These are phyloP conservation scores for Actenoides lindsayi DNA, from an alignment of 2,113 vertebrate species.

Conservation along the genomic window DNA sequence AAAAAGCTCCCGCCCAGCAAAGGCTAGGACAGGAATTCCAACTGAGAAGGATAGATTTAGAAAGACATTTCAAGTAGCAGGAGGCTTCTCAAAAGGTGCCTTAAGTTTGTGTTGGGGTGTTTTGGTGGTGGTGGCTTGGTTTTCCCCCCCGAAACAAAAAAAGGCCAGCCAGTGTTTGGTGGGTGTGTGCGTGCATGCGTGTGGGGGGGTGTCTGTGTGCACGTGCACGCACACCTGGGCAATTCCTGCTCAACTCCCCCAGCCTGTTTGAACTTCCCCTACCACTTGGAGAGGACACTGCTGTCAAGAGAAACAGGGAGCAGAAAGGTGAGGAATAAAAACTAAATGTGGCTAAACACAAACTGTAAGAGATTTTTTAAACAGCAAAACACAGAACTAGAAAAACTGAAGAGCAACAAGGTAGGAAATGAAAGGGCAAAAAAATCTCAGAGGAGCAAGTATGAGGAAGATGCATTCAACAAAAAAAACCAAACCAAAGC, in stretches of 20 bases:
- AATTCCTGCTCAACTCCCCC: neutral
- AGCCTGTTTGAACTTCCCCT: neutral
- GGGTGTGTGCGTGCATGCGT: no score
- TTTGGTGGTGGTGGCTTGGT: neutral
- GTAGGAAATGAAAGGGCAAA: neutral
- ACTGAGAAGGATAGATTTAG: neutral
- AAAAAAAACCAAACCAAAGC: no score
- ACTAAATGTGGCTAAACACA: neutral
- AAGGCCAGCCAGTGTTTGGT: no score
- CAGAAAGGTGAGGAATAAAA: neutral
- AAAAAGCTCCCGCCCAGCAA: neutral
- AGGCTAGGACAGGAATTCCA: neutral
- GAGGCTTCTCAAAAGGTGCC: neutral
- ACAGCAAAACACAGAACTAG: no score
- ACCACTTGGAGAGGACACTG: neutral
- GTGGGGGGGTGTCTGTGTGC: no score
- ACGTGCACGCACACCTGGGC: accelerated
- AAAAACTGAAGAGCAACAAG: neutral
- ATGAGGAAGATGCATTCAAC: neutral
- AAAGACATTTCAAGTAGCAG: neutral
- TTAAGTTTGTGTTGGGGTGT: neutral
- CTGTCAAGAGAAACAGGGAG: neutral
- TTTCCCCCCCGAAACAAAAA: neutral
- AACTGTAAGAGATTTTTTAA: neutral
- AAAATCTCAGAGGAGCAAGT: neutral